Base-by-base conservation (phyloP, 2,797 vertebrate genomes). In the Lithobates pipiens region DNA sequence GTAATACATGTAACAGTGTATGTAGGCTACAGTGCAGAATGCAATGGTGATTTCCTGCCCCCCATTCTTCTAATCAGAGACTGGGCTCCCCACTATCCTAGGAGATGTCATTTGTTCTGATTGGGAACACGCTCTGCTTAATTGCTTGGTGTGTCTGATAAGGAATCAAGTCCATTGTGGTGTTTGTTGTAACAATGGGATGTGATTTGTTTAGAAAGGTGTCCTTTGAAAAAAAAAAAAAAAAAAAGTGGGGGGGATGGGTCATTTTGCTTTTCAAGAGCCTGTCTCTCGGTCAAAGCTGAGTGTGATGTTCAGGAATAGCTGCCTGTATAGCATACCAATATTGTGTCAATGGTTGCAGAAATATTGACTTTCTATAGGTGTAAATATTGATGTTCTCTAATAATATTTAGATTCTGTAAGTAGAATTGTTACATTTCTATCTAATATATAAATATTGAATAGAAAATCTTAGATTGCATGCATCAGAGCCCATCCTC, bases 181-280 rank as follows among this genome's bases (percentile, higher is more conserved):
- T 68, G 36, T 63, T 75, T 23, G 13, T 10, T 61, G 10, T 83
- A 83, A 79, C 80, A 86, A 83, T 83, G 69, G 61, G 34, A 73
- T 83, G 68, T 79, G 76, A 86, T 83, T 57, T 73, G 76, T 74
- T 46, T 71, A 86, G 67, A 75, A 50, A 82, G 80, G 80, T 67
- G 75, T 80, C 75, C 65, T 74, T 74, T 29, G 34, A 54, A 13
- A 42, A 10, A 10, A 42, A 10, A 10, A 39, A 9, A 9, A 39
- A 10, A 8, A 11, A 8, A 8, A 13, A 27, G 63, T 50, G 0
- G 68, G 80, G 85, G 85, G 85, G 85, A 75, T 83, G 80, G 85
- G 80, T 77, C 75, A 54, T 68, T 68, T 68, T 77, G 42, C 50
- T 82, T 82, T 36, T 72, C 70, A 21, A 81, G 85, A 34, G n/a